A percentile compares a stretch with the other conserved stretches of the same genome.
Conservation (phyloP, 2,888 invertebrate species). For the Athalia cordata region DNA sequence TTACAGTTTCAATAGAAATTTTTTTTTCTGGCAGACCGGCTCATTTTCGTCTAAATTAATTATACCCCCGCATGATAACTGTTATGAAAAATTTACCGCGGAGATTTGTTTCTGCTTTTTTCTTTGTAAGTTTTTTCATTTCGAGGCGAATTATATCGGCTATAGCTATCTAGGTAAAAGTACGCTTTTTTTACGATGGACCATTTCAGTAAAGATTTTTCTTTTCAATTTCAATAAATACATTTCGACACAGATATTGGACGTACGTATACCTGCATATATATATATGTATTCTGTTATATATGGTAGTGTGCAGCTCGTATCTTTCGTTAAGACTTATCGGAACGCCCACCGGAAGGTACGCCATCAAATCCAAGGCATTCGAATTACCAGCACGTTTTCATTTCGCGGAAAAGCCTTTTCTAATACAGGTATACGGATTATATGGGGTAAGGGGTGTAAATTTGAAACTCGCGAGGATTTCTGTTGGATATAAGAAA, state of each 20-base stretch:
- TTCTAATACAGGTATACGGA: slow-evolving; percentile 13
- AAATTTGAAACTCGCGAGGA: not conserved
- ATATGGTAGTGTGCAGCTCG: not conserved
- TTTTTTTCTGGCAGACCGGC: too few relatives aligned
- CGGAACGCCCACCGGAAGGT: slow-evolving; percentile 11
- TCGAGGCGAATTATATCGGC: not conserved
- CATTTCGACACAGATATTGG: slow-evolving; percentile 14
- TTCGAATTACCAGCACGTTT: slow-evolving; percentile 36
- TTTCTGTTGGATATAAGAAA: not conserved
- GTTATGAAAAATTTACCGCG: too few relatives aligned
- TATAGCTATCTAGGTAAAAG: not conserved
- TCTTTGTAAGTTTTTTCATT: not conserved
- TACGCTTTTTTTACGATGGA: not conserved
- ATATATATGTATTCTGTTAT: too few relatives aligned
- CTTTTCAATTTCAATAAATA: slow-evolving; percentile 28
- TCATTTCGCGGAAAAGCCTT: slow-evolving; percentile 23
- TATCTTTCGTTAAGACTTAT: slow-evolving; percentile 37
- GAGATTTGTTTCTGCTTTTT: not conserved
- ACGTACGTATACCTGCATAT: not conserved
- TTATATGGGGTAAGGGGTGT: slow-evolving; percentile 14
- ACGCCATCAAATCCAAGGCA: slow-evolving; percentile 29
- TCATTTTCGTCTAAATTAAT: too few relatives aligned
- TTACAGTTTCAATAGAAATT: too few relatives aligned
- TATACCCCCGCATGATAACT: too few relatives aligned
- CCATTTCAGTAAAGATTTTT: slow-evolving; percentile 3